These are phyloP conservation scores for Pelosia muscerda DNA, from an alignment of 2,888 invertebrate species.

Conservation along the genomic window DNA sequence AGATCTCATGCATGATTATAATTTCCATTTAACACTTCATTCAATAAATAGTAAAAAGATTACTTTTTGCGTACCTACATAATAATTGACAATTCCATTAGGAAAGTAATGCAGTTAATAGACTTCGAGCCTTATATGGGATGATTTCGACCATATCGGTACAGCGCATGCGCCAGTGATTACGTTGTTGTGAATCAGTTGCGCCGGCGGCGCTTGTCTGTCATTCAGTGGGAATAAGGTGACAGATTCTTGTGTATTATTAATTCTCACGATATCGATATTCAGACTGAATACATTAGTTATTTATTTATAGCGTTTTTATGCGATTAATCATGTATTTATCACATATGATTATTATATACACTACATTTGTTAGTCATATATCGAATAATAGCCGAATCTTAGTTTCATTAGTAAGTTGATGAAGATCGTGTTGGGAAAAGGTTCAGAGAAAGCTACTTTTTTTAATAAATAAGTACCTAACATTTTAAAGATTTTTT, in stretches of 20 bases:
- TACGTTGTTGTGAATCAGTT: conserved; percentile 12
- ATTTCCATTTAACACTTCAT: neutral
- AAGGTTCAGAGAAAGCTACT: too few species aligned
- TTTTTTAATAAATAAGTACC: too few species aligned
- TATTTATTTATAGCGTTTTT: neutral
- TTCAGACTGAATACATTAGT: neutral
- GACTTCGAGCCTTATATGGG: conserved; percentile 42
- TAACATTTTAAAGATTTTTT: too few species aligned
- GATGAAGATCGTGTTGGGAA: too few species aligned
- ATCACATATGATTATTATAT: neutral
- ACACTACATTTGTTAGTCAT: too few species aligned
- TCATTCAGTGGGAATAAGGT: conserved; percentile 24
- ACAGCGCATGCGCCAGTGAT: conserved; percentile 19
- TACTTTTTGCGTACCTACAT: neutral
- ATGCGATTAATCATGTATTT: neutral
- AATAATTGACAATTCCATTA: conserved; percentile 34
- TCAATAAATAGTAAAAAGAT: conserved; percentile 10
- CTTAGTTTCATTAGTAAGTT: too few species aligned
- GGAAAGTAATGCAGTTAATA: conserved; percentile 39
- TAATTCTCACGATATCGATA: neutral
- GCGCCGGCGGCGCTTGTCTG: conserved; percentile 28
- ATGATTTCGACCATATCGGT: conserved; percentile 43
- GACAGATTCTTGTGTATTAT: conserved; percentile 10
- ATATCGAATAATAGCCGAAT: too few species aligned
- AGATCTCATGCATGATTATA: too few species aligned